Evolutionary conservation across 37 sponge, comb jelly and placozoan genomes (phyloP).

Genomic region (Beroe forskalii): DNA sequence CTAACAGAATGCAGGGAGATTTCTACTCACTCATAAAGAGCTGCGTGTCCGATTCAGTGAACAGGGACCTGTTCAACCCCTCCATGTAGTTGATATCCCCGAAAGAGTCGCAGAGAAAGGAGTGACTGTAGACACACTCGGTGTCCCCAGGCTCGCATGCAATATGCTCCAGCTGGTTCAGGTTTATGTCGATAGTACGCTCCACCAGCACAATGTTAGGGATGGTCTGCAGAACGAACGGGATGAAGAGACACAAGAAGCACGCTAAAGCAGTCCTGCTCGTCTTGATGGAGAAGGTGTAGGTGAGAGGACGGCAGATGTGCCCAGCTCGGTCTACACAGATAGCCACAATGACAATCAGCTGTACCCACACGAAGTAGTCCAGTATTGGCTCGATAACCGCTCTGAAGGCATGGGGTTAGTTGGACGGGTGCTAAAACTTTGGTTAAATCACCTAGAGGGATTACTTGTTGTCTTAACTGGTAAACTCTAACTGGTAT

Average conservation of each 20-base stretch:
- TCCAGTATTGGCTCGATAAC: not conserved
- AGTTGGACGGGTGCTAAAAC: too few relatives aligned
- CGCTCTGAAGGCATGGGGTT: constrained; percentile 45
- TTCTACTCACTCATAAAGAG: too few relatives aligned
- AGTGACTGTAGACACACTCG: not conserved
- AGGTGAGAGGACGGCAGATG: constrained; percentile 37
- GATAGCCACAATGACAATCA: constrained; percentile 39
- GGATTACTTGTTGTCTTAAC: too few relatives aligned
- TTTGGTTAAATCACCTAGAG: too few relatives aligned
- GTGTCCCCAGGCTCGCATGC: not conserved
- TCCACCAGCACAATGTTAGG: not conserved
- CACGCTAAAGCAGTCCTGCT: not conserved
- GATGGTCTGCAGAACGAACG: not conserved
- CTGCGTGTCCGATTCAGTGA: too few relatives aligned
- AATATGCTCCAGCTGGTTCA: not conserved
- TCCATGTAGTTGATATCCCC: not conserved
- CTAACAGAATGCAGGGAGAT: too few relatives aligned
- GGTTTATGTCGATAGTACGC: not conserved
- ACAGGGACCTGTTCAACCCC: too few relatives aligned
- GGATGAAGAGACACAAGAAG: not conserved
- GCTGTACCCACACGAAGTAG: constrained; percentile 32
- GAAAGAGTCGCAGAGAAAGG: not conserved
- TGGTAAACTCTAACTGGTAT: too few relatives aligned
- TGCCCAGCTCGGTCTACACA: constrained; percentile 59
- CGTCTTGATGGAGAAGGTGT: constrained; percentile 54